These are phyloP conservation scores for Scaptomyza tumidula DNA, from an alignment of 2,888 invertebrate genomes.

Conservation along the genomic window DNA sequence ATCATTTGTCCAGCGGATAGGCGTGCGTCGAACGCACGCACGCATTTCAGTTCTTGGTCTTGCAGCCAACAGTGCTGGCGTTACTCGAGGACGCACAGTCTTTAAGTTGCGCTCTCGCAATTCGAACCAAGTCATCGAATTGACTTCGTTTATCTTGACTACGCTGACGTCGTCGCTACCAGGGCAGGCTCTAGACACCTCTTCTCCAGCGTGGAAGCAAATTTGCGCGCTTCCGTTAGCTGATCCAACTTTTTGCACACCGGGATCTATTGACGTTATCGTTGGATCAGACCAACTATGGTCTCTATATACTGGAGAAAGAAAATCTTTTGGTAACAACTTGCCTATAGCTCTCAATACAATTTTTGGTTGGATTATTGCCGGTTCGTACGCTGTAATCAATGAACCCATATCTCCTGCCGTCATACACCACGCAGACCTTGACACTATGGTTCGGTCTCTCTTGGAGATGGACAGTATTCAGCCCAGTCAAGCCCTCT, in stretches of 20 bases:
- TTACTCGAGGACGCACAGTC: not conserved
- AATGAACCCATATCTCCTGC: not conserved
- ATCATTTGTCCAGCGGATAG: too few species aligned
- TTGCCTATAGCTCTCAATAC: not conserved
- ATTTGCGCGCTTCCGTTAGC: not conserved
- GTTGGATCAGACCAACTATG: not conserved
- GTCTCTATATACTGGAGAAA: not conserved
- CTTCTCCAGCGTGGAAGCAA: not conserved
- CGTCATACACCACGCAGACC: not conserved
- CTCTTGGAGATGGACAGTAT: too few species aligned
- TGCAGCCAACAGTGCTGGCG: too few species aligned
- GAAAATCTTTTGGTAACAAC: not conserved
- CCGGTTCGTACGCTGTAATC: not conserved
- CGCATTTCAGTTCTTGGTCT: too few species aligned
- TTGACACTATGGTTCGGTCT: not conserved
- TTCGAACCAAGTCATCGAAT: not conserved
- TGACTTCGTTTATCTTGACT: not conserved
- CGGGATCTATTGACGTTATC: not conserved
- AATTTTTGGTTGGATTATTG: not conserved
- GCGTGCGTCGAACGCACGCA: too few species aligned
- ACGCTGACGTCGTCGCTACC: not conserved
- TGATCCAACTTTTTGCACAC: not conserved
- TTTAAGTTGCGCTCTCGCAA: not conserved
- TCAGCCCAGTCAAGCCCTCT: too few species aligned
- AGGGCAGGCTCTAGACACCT: not conserved